Percentiles rank a stretch among this genome's conserved stretches.
phyloP scores from a whole-genome alignment of 2,888 invertebrate species.

The Bursaphelenchus okinawaensis region DNA sequence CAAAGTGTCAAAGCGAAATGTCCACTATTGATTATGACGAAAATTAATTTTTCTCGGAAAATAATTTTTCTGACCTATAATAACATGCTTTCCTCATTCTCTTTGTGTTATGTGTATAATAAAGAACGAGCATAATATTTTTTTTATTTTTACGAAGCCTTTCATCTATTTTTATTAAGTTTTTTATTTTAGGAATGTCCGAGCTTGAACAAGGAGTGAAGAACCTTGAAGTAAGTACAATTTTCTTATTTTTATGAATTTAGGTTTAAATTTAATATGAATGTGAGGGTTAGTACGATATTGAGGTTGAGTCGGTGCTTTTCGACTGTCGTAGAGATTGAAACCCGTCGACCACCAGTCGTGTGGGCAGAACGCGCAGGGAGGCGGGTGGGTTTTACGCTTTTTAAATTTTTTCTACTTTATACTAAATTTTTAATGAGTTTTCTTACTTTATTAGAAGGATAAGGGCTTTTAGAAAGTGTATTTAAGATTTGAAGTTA shows the following conservation, averaged over 20 bases:
- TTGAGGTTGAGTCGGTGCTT: neutral
- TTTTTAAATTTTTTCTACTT: neutral
- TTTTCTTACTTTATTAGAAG: too few relatives aligned
- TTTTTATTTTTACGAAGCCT: too few relatives aligned
- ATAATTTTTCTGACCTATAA: neutral
- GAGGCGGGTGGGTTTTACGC: slow-evolving; percentile 33
- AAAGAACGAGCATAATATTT: too few relatives aligned
- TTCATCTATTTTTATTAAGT: neutral
- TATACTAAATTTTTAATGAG: neutral
- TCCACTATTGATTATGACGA: neutral
- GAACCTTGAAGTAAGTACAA: neutral
- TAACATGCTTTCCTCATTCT: neutral
- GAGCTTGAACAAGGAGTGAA: neutral
- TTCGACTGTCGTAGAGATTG: neutral
- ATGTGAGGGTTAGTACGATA: neutral
- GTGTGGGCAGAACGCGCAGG: slow-evolving; percentile 50
- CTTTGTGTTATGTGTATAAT: too few relatives aligned
- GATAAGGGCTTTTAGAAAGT: too few relatives aligned
- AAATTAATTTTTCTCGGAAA: neutral
- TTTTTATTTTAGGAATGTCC: neutral
- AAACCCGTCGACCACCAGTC: slow-evolving; percentile 3
- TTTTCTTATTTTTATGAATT: neutral
- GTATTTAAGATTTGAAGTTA: too few relatives aligned
- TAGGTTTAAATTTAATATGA: neutral
- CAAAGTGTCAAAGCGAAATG: neutral